These are phyloP conservation scores for Stenoptilia bipunctidactyla DNA, from an alignment of 2,888 invertebrate species.

Conservation along the genomic window DNA sequence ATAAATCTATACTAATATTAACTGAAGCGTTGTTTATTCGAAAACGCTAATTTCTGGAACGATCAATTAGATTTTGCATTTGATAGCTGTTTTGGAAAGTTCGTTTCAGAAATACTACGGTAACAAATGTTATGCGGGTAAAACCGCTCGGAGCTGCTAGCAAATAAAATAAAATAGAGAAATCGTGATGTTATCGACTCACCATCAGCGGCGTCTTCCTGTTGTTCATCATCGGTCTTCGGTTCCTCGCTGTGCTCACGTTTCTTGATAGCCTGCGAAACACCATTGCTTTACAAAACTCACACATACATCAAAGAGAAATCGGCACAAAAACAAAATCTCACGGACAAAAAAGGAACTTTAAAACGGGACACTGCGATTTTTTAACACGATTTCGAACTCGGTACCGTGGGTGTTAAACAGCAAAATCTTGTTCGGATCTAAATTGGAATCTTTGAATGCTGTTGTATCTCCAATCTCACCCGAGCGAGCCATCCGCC, in stretches of 20 bases:
- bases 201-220: constrained; percentile 54
- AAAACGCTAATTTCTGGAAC: no score
- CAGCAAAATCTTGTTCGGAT: constrained; percentile 46
- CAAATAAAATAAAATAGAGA: no score
- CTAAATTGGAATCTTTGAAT: constrained; percentile 60
- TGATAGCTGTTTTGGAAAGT: no score
- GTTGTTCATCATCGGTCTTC: constrained; percentile 57
- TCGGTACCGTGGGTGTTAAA: not conserved
- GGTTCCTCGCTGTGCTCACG: constrained; percentile 49
- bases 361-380: no score
- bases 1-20: no score
- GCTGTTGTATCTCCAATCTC: constrained; percentile 57
- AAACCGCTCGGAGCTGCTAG: no score
- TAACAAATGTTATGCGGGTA: no score
- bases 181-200: no score
- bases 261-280: constrained; percentile 63
- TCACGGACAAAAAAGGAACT: not conserved
- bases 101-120: no score
- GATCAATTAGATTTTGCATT: no score
- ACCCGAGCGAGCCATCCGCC: constrained; percentile 68
- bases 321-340: not conserved
- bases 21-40: no score
- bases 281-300: constrained; percentile 9
- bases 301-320: constrained; percentile 7
- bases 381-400: no score